These are phyloP conservation scores for Bos indicus DNA, from an alignment of 2,113 vertebrate species.

Conservation along the genomic window DNA sequence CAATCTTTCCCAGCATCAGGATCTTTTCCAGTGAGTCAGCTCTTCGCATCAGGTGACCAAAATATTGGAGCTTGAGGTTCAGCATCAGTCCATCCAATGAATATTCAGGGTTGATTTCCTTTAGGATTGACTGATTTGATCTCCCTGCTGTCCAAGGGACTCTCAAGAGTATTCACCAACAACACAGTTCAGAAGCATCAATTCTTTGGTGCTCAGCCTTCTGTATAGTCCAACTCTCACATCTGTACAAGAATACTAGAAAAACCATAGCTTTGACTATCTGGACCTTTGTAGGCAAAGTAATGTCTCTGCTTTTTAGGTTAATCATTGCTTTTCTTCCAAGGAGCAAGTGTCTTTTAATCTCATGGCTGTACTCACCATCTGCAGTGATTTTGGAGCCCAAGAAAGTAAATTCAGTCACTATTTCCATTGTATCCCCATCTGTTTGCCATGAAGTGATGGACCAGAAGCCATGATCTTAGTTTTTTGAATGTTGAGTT, in stretches of 20 bases:
- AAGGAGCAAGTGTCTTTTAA: background rate
- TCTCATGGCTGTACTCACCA: background rate
- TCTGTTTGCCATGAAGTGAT: background rate
- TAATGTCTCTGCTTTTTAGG: background rate
- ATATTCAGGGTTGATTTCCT: background rate
- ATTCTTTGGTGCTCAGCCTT: background rate
- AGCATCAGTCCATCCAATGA: background rate
- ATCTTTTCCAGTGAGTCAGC: background rate
- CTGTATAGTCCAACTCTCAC: background rate
- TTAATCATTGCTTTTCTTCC: background rate
- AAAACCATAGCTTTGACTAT: background rate
- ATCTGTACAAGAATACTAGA: background rate
- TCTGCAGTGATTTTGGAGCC: background rate
- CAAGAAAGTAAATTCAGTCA: background rate
- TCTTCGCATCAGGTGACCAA: background rate
- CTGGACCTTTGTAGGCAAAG: background rate
- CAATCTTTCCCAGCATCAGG: background rate
- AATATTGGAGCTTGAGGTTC: background rate
- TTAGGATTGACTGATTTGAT: background rate
- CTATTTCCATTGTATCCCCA: background rate
- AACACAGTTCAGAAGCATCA: background rate
- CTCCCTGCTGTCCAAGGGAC: background rate
- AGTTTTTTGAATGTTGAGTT: background rate
- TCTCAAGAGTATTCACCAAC: background rate
- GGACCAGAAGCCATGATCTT: background rate